These are phyloP conservation scores for Parapsyche elsis DNA, from an alignment of 1,140 invertebrate species.

Conservation along the genomic window DNA sequence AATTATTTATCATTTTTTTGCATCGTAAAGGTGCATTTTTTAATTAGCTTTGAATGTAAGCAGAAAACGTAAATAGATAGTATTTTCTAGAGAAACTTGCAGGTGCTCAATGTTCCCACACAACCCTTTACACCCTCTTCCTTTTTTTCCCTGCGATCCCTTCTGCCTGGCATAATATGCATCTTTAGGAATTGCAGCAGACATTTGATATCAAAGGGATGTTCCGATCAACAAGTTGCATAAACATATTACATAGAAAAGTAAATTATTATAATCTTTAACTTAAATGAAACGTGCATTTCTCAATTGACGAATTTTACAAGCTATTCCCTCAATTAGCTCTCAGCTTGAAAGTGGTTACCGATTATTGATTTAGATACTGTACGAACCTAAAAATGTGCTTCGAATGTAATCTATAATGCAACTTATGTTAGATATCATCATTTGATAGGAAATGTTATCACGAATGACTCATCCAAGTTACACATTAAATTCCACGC, in stretches of 20 bases:
- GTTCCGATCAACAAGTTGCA: slow-evolving; percentile 39
- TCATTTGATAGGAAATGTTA: no score
- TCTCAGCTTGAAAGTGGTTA: no score
- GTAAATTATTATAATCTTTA: no score
- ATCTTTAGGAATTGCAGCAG: slow-evolving; percentile 55
- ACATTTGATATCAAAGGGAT: slow-evolving; percentile 55
- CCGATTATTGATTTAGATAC: no score
- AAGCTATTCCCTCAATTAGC: no score
- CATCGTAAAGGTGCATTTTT: slow-evolving; percentile 19
- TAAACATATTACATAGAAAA: background rate
- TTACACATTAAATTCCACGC: no score
- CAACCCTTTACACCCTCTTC: slow-evolving; percentile 49
- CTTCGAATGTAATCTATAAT: no score
- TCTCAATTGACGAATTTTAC: no score
- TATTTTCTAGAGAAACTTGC: slow-evolving; percentile 41
- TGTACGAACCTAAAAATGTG: no score
- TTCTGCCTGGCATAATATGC: slow-evolving; percentile 53
- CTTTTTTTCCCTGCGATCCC: slow-evolving; percentile 35
- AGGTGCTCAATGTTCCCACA: slow-evolving; percentile 55
- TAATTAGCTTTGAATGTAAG: slow-evolving; percentile 39
- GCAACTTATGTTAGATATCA: no score
- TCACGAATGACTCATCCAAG: no score
- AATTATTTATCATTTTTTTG: background rate
- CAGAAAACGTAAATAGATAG: slow-evolving; percentile 43
- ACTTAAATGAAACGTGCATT: no score